These are phyloP conservation scores for Sylvicapra grimmia DNA, from an alignment of 2,113 vertebrate genomes.

Conservation along the genomic window DNA sequence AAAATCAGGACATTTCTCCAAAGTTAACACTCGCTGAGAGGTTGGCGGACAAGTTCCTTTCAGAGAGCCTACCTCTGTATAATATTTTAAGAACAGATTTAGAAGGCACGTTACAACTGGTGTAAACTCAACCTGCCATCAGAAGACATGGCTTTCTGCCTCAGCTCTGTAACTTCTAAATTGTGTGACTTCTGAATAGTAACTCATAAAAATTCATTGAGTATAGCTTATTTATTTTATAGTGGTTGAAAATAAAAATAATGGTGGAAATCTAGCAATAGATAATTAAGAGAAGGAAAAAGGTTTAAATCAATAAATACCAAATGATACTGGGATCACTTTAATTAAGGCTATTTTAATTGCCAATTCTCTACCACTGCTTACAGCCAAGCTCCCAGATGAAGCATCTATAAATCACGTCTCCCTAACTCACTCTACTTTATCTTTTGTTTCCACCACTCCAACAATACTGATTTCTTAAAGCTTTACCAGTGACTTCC, in stretches of 20 bases:
- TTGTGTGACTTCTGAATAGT: neutral
- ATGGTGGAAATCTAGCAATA: neutral
- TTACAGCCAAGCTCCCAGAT: neutral
- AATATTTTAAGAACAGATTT: neutral
- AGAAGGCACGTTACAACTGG: neutral
- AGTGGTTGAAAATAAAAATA: conserved; percentile 36
- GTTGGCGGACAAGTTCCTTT: neutral
- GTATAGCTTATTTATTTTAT: conserved; percentile 6
- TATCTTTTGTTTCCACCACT: neutral
- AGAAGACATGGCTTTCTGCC: neutral
- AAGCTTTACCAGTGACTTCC: neutral
- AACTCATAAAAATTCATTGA: conserved; percentile 17
- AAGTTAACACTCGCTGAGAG: neutral
- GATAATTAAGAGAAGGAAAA: conserved; percentile 9
- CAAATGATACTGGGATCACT: conserved; percentile 10
- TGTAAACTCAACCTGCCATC: neutral
- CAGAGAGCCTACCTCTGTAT: neutral
- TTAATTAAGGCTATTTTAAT: conserved; percentile 42
- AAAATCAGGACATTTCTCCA: neutral
- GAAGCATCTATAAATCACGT: conserved; percentile 26
- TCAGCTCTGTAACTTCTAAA: neutral
- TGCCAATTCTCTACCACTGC: neutral
- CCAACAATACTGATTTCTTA: neutral
- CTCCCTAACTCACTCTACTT: neutral
- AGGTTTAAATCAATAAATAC: conserved; percentile 34